A percentile compares a stretch with the other conserved stretches of the same genome.
Evolutionary conservation across 2,888 invertebrate species (phyloP).

Genomic region (Melipona beecheii): DNA sequence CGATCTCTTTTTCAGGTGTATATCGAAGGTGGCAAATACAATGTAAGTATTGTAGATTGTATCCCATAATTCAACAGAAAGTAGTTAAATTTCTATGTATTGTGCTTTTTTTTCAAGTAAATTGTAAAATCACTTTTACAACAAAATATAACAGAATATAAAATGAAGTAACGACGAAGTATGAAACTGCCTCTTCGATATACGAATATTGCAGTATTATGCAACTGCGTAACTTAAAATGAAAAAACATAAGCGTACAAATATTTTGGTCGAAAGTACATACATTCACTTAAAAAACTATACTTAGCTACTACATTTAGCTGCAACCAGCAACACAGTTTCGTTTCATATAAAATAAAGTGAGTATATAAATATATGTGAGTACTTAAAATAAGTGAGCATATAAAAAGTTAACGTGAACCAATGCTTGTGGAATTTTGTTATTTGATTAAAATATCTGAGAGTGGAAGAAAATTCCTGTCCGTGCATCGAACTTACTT

Average conservation of each 20-base stretch:
- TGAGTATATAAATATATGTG: too few relatives aligned
- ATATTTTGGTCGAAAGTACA: background rate
- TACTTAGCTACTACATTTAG: background rate
- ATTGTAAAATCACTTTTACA: background rate
- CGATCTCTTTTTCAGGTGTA: constrained; percentile 13
- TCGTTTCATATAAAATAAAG: background rate
- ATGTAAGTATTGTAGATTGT: background rate
- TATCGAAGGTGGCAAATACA: constrained; percentile 54
- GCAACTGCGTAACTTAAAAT: background rate
- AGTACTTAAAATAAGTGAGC: background rate
- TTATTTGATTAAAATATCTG: too few relatives aligned
- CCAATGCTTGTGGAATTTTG: background rate
- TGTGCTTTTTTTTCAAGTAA: background rate
- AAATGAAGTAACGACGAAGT: background rate
- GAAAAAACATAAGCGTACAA: background rate
- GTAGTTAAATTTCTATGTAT: background rate
- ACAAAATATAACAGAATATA: background rate
- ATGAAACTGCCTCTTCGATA: constrained; percentile 44
- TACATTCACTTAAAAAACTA: too few relatives aligned
- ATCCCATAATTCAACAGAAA: too few relatives aligned
- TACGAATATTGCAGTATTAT: constrained; percentile 19
- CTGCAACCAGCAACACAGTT: constrained; percentile 2
- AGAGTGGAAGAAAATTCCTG: too few relatives aligned
- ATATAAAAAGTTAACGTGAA: background rate
- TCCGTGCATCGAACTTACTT: too few relatives aligned